Evolutionary conservation across 2,888 invertebrate genomes (phyloP).

Genomic region (Drosophila leonis): DNA sequence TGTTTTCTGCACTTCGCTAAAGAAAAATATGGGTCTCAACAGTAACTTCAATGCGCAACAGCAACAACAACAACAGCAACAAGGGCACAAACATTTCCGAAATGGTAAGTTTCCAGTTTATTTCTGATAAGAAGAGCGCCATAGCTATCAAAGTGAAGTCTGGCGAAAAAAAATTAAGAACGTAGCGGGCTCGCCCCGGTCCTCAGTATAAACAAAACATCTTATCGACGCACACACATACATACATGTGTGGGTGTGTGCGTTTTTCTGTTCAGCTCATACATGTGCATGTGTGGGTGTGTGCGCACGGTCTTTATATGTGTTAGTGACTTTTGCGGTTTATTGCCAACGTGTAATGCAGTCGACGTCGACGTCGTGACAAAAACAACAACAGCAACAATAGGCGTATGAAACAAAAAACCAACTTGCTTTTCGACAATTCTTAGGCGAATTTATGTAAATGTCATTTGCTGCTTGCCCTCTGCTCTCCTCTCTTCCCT

Average conservation of each 20-base stretch:
- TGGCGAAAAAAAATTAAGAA: constrained; percentile 33
- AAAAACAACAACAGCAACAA: constrained; percentile 23
- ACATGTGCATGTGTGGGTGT: no score
- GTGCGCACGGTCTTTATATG: constrained; percentile 14
- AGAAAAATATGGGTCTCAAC: constrained; percentile 52
- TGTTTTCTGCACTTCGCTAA: constrained; percentile 11
- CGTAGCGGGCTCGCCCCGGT: constrained; percentile 15
- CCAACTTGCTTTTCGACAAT: constrained; percentile 41
- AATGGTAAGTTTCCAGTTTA: constrained; percentile 56
- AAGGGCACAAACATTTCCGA: constrained; percentile 31
- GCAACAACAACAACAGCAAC: constrained; percentile 39
- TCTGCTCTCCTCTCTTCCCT: background rate
- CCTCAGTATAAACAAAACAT: constrained; percentile 43
- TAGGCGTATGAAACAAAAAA: constrained; percentile 5
- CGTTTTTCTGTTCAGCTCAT: constrained; percentile 34
- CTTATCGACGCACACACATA: constrained; percentile 28
- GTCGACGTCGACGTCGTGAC: constrained; percentile 21
- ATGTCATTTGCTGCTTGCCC: constrained; percentile 25
- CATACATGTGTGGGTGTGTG: constrained; percentile 2
- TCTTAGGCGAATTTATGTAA: constrained; percentile 38
- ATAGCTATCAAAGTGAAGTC: constrained; percentile 1
- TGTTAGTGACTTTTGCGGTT: constrained; percentile 26
- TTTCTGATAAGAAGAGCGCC: constrained; percentile 30
- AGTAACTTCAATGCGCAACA: constrained; percentile 37
- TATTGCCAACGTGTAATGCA: constrained; percentile 46